A percentile compares a stretch with the other conserved stretches of the same genome.
These are phyloP conservation scores for Anticlea derivata DNA, from an alignment of 2,888 invertebrate genomes.

Conservation along the genomic window DNA sequence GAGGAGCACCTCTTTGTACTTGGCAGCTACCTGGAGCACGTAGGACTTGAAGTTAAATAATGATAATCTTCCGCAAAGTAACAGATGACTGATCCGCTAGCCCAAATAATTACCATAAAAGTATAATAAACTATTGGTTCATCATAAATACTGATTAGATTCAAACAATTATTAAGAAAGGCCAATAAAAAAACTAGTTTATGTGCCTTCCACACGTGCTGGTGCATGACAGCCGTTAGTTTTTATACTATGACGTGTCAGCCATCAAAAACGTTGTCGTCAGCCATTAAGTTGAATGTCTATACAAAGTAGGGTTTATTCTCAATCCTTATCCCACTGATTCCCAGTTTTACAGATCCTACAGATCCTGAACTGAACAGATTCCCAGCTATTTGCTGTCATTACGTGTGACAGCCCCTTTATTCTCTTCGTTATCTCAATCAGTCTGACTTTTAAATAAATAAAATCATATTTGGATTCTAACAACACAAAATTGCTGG, in stretches of 20 bases:
- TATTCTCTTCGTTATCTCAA: slow-evolving; percentile 39
- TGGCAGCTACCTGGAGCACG: no score
- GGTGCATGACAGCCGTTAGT: background rate
- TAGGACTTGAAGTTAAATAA: no score
- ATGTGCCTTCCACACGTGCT: slow-evolving; percentile 4
- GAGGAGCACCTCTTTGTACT: no score
- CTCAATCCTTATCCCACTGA: no score
- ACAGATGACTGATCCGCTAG: background rate
- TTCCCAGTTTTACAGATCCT: no score
- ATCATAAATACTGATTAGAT: slow-evolving; percentile 45
- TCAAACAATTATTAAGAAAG: slow-evolving; percentile 48
- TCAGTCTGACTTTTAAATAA: slow-evolving; percentile 40
- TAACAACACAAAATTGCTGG: slow-evolving; percentile 38
- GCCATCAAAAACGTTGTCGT: background rate
- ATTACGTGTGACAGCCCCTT: slow-evolving; percentile 3
- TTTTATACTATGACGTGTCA: background rate
- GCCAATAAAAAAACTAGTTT: slow-evolving; percentile 49
- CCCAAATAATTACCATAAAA: slow-evolving; percentile 31
- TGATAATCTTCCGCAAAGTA: slow-evolving; percentile 5
- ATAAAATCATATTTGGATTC: slow-evolving; percentile 42
- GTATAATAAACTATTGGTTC: slow-evolving; percentile 39
- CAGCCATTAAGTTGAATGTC: background rate
- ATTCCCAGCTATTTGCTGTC: background rate
- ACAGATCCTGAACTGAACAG: no score
- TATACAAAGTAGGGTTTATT: background rate